A percentile compares a stretch with the other conserved stretches of the same genome.
Evolutionary conservation across 1,140 invertebrate genomes (phyloP).

Genomic region (Heliconius eleuchia): DNA sequence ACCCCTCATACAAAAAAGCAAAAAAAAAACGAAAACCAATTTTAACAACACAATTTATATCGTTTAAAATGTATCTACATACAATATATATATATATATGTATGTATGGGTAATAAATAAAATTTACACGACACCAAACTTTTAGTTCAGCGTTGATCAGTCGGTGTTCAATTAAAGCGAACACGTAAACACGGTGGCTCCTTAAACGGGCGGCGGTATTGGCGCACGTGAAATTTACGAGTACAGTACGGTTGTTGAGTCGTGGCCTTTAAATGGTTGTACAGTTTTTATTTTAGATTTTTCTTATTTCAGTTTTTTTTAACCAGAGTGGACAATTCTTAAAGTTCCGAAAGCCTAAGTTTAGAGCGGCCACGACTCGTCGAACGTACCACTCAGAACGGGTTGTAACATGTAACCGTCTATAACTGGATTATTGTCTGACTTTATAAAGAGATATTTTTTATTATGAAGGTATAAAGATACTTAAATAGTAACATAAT

Average conservation of each 20-base stretch:
- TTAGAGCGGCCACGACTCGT: too few species aligned
- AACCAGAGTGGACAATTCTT: too few species aligned
- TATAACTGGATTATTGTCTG: constrained; percentile 57
- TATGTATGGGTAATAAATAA: constrained; percentile 1
- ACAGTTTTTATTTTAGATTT: too few species aligned
- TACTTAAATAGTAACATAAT: too few species aligned
- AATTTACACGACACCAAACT: constrained; percentile 9
- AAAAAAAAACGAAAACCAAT: neutral
- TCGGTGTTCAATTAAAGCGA: constrained; percentile 61
- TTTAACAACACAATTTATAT: neutral
- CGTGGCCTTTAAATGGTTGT: too few species aligned
- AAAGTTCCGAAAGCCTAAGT: too few species aligned
- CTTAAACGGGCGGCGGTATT: constrained; percentile 56
- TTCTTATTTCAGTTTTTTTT: too few species aligned
- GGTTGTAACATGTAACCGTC: constrained; percentile 51
- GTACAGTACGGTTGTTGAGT: neutral
- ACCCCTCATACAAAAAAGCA: neutral
- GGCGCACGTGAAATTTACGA: constrained; percentile 66
- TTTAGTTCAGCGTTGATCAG: constrained; percentile 39
- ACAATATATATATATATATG: neutral
- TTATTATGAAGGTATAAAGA: neutral
- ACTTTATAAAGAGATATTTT: constrained; percentile 31
- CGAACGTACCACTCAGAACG: constrained; percentile 29
- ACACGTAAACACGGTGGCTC: constrained; percentile 43
- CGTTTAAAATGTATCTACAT: constrained; percentile 8